Evolutionary conservation across 2,113 vertebrate species (phyloP).

Genomic region (Notechis scutatus): DNA sequence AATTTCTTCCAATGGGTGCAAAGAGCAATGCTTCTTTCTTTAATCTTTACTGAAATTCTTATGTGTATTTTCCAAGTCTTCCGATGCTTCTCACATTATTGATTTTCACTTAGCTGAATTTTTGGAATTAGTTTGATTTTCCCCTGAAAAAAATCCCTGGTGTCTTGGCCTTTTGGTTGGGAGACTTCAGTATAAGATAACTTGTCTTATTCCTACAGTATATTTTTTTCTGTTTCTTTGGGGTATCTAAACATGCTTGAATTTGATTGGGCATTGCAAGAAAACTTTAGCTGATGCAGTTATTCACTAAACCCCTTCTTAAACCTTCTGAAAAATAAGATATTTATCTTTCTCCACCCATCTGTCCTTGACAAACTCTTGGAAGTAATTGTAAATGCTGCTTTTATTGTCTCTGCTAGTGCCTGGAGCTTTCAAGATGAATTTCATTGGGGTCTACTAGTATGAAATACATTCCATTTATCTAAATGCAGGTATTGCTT

Average conservation of each 20-base stretch:
- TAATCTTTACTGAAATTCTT: neutral
- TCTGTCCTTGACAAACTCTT: fast-evolving
- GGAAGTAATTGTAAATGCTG: neutral
- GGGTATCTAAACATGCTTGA: neutral
- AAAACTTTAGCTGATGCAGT: constrained; percentile 1
- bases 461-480: neutral
- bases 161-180: neutral
- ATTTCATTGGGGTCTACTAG: neutral
- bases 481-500: neutral
- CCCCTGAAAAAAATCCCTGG: neutral
- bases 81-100: neutral
- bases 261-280: neutral
- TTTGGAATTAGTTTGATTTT: neutral
- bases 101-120: constrained; percentile 13
- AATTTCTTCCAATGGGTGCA: neutral
- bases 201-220: neutral
- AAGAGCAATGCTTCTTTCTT: neutral
- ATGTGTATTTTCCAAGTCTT: neutral
- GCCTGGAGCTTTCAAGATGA: neutral
- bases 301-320: neutral
- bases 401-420: fast-evolving
- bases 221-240: neutral
- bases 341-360: neutral
- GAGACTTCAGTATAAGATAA: neutral
- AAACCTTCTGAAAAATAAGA: fast-evolving